A percentile compares a stretch with the other conserved stretches of the same genome.
Evolutionary conservation across 2,888 invertebrate genomes (phyloP).

Genomic region (Caenorhabditis sp.): DNA sequence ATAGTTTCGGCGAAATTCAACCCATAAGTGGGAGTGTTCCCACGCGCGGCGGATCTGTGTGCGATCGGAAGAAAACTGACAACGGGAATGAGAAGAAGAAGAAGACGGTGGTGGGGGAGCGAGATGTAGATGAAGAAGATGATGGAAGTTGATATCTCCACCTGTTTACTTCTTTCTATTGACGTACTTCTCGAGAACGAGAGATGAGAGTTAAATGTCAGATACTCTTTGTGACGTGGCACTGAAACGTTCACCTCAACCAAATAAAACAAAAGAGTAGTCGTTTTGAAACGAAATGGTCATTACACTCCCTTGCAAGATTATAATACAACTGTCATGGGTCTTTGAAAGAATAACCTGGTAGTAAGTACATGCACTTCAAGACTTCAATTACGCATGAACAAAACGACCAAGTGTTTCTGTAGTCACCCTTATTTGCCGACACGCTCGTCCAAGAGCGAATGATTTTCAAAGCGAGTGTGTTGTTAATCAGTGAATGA

Average conservation of each 20-base stretch:
- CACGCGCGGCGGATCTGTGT: conserved; percentile 45
- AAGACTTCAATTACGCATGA: conserved; percentile 38
- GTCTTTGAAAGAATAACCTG: conserved; percentile 42
- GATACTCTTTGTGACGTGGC: conserved; percentile 26
- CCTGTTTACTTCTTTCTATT: conserved; percentile 29
- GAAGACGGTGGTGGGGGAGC: no score
- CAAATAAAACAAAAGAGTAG: conserved; percentile 18
- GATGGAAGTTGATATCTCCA: conserved; percentile 18
- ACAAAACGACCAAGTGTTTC: conserved; percentile 40
- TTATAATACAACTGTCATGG: conserved; percentile 28
- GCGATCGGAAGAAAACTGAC: conserved; percentile 50
- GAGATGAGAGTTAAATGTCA: no score
- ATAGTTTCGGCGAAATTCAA: conserved; percentile 61
- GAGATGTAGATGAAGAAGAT: conserved; percentile 15
- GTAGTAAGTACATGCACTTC: conserved; percentile 51
- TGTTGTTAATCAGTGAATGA: conserved; percentile 23
- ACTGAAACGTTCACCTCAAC: conserved; percentile 3
- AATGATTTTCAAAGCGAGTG: not conserved
- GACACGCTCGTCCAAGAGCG: conserved; percentile 30
- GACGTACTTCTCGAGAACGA: no score
- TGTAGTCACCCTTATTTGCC: conserved; percentile 19
- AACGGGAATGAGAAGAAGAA: conserved; percentile 34
- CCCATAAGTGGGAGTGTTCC: conserved; percentile 61
- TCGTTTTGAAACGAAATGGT: conserved; percentile 21
- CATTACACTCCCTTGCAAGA: conserved; percentile 33